phyloP scores from a whole-genome alignment of 2,113 vertebrate species.

The Cervus canadensis region DNA sequence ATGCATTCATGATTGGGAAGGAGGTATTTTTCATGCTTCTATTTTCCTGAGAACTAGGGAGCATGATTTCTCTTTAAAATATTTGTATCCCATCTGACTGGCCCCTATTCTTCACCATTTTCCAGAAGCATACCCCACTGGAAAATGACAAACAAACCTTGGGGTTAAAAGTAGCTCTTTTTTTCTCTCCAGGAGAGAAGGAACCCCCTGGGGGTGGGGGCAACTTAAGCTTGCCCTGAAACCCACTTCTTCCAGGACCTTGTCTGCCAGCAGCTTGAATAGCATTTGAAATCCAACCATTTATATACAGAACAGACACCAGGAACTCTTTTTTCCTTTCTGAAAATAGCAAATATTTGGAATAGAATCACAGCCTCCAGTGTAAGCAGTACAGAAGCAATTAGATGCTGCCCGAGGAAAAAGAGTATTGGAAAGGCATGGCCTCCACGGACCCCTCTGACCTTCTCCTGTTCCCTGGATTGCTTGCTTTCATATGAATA shows the following conservation, averaged over 20 bases:
- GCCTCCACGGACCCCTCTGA: background rate
- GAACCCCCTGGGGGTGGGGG: background rate
- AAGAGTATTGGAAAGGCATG: background rate
- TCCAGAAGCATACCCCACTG: background rate
- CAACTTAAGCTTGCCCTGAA: background rate
- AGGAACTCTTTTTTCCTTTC: background rate
- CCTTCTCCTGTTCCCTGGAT: background rate
- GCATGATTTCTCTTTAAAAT: background rate
- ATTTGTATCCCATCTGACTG: background rate
- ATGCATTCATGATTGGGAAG: background rate
- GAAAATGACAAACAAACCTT: background rate
- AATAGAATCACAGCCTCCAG: constrained; percentile 21
- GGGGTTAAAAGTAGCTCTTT: background rate
- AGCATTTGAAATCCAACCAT: background rate
- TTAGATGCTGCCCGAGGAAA: constrained; percentile 14
- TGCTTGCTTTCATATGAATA: constrained; percentile 13
- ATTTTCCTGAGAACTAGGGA: background rate
- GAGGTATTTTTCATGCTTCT: background rate
- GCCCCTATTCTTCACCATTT: background rate
- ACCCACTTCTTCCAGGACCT: background rate
- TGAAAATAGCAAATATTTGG: constrained; percentile 37
- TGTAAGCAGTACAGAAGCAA: constrained; percentile 34
- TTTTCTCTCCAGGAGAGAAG: background rate
- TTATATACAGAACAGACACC: constrained; percentile 35
- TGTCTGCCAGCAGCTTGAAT: background rate